Evolutionary conservation across 2,888 invertebrate genomes (phyloP).

Genomic region (Lacanobia oleracea): DNA sequence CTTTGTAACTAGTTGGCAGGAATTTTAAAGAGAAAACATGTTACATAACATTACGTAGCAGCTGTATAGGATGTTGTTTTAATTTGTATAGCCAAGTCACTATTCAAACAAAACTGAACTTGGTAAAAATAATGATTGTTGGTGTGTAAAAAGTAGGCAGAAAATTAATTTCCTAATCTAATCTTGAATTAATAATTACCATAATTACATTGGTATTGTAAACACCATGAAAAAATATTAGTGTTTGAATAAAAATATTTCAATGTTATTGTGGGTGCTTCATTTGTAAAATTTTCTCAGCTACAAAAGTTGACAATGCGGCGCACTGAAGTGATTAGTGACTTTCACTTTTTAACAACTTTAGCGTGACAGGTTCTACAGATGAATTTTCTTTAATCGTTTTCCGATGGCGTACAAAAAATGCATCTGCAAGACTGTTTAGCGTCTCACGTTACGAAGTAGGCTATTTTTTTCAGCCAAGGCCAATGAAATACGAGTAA

Average conservation of each 20-base stretch:
- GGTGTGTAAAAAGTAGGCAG: slow-evolving; percentile 9
- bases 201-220: slow-evolving; percentile 21
- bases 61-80: background rate
- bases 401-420: slow-evolving; percentile 45
- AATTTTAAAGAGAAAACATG: slow-evolving; percentile 15
- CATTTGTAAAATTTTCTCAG: slow-evolving; percentile 29
- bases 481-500: slow-evolving; percentile 77
- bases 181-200: slow-evolving; percentile 36
- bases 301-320: slow-evolving; percentile 50
- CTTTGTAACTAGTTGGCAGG: background rate
- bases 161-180: slow-evolving; percentile 35
- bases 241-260: slow-evolving; percentile 13
- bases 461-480: slow-evolving; percentile 80
- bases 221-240: slow-evolving; percentile 36
- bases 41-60: slow-evolving; percentile 29
- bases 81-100: background rate
- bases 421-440: slow-evolving; percentile 49
- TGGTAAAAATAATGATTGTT: slow-evolving; percentile 6
- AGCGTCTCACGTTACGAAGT: slow-evolving; percentile 63
- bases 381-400: slow-evolving; percentile 51
- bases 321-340: slow-evolving; percentile 51
- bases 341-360: slow-evolving; percentile 66
- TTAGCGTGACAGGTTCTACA: slow-evolving; percentile 31
- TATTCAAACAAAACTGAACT: slow-evolving; percentile 19
- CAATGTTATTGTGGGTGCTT: background rate